Evolutionary conservation across 2,888 invertebrate genomes (phyloP).

Genomic region (Drosophila tanythrix): DNA sequence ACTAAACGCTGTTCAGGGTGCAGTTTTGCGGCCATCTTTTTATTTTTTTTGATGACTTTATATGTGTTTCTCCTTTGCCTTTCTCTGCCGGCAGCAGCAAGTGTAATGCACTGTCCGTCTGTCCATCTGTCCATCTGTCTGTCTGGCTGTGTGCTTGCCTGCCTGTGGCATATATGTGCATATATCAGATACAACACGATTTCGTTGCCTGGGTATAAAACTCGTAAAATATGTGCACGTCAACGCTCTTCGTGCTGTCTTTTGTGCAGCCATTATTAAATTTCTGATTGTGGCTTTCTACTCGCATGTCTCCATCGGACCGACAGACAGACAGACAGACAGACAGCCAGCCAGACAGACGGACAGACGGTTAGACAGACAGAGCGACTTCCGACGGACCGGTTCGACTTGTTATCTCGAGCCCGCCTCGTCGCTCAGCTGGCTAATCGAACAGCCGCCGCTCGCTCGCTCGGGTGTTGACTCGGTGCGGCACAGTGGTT

Average conservation of each 20-base stretch:
- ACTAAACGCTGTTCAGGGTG: slow-evolving; percentile 3
- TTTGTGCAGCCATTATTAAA: slow-evolving; percentile 82
- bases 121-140: not conserved
- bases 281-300: slow-evolving; percentile 82
- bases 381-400: slow-evolving; percentile 47
- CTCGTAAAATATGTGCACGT: slow-evolving; percentile 82
- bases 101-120: slow-evolving; percentile 46
- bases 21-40: slow-evolving; percentile 62
- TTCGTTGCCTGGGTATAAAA: slow-evolving; percentile 69
- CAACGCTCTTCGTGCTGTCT: slow-evolving; percentile 76
- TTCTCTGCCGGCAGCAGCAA: slow-evolving; percentile 55
- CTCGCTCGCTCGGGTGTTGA: slow-evolving; percentile 29
- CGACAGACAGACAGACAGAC: slow-evolving; percentile 2
- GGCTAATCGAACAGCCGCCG: slow-evolving; percentile 58
- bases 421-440: slow-evolving; percentile 55
- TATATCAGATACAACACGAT: slow-evolving; percentile 68
- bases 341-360: slow-evolving; percentile 4
- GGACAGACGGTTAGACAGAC: slow-evolving; percentile 17
- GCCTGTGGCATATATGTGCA: slow-evolving; percentile 61
- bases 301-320: slow-evolving; percentile 61
- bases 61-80: slow-evolving; percentile 66
- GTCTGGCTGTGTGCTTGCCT: not conserved
- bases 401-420: slow-evolving; percentile 72
- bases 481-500: slow-evolving; percentile 10
- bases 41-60: slow-evolving; percentile 66